Conservation (phyloP, 1,140 invertebrate genomes). For the Catajapyx aquilonaris region DNA sequence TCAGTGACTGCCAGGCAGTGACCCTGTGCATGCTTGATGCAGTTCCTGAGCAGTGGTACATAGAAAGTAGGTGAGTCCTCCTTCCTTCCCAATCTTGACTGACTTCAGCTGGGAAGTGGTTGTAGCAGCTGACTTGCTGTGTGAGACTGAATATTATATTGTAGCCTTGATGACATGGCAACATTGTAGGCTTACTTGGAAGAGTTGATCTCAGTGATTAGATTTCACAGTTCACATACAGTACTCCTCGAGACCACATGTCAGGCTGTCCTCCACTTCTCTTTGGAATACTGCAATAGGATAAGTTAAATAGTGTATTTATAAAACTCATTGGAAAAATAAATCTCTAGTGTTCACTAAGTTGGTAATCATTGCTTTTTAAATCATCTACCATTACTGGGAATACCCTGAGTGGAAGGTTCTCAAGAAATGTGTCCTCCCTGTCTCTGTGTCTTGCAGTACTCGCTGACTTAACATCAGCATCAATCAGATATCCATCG, state of each 20-base stretch:
- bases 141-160: constrained; percentile 38
- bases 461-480: constrained; percentile 5
- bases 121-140: constrained; percentile 16
- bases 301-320: too few species aligned
- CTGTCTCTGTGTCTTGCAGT: constrained; percentile 9
- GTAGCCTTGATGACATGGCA: constrained; percentile 57
- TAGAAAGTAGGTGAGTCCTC: constrained; percentile 43
- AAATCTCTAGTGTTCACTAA: too few species aligned
- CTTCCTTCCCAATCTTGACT: constrained; percentile 12
- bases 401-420: too few species aligned
- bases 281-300: constrained; percentile 69
- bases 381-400: too few species aligned
- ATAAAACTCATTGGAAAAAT: too few species aligned
- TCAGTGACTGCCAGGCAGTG: constrained; percentile 64
- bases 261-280: constrained; percentile 75
- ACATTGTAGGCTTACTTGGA: constrained; percentile 88
- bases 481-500: constrained; percentile 41
- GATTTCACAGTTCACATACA: constrained; percentile 62
- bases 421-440: neutral
- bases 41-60: constrained; percentile 58
- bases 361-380: too few species aligned
- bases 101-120: constrained; percentile 21
- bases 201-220: constrained; percentile 89
- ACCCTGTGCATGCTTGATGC: constrained; percentile 57
- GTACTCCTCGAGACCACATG: constrained; percentile 67